phyloP scores from a whole-genome alignment of 2,113 vertebrate genomes.

The Raja brachyura region DNA sequence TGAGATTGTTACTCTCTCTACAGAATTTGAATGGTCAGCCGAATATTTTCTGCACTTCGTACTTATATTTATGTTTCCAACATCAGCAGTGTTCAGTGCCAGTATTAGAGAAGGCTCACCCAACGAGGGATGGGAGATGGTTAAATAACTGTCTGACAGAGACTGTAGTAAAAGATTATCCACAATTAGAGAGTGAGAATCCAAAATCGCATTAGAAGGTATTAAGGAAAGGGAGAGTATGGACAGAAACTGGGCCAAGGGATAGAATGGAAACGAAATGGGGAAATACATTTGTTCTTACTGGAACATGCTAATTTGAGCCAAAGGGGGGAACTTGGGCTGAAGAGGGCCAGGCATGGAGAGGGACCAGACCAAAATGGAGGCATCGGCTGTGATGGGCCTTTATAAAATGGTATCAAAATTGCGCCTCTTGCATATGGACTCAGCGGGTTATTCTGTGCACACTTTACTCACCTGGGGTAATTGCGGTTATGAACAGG shows the following conservation, averaged over 20 bases:
- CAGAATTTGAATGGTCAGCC: neutral
- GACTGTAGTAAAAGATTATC: neutral
- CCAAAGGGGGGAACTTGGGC: neutral
- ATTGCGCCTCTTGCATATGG: too few species aligned
- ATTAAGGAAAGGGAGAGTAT: neutral
- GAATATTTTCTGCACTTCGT: neutral
- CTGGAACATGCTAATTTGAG: too few species aligned
- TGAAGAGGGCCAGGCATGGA: too few species aligned
- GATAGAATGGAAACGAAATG: neutral
- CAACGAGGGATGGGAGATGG: neutral
- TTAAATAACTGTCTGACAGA: neutral
- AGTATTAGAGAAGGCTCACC: neutral
- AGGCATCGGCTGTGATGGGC: too few species aligned
- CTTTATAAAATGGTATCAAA: too few species aligned
- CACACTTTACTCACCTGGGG: too few species aligned
- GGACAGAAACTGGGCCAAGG: neutral
- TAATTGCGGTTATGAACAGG: too few species aligned
- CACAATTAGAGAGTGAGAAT: neutral
- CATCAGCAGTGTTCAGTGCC: neutral
- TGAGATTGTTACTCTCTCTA: neutral
- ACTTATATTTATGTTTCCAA: neutral
- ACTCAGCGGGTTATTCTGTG: too few species aligned
- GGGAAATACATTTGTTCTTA: neutral
- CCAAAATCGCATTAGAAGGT: neutral
- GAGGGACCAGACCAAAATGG: too few species aligned